Conservation (phyloP, 2,888 invertebrate species). For the Dione juno region DNA sequence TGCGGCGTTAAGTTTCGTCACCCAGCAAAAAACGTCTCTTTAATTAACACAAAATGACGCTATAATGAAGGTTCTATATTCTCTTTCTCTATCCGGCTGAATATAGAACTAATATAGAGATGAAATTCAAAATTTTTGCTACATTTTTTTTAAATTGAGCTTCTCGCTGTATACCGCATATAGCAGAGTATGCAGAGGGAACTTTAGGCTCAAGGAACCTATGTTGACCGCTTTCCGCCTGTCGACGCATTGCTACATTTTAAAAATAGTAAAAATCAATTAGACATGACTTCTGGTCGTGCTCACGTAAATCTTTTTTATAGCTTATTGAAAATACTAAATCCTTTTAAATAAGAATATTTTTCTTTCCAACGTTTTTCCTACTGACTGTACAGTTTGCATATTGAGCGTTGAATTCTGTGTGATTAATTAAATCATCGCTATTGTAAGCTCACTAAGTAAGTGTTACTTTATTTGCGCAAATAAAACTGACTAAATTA, state of each 20-base stretch:
- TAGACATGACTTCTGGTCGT: background rate
- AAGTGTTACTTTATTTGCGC: slow-evolving; percentile 51
- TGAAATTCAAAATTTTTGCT: too few relatives aligned
- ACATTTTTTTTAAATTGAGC: too few relatives aligned
- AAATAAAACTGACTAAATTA: slow-evolving; percentile 54
- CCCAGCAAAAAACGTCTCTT: background rate
- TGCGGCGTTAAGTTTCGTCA: background rate
- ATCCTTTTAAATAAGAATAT: background rate
- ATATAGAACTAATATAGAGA: too few relatives aligned
- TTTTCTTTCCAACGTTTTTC: background rate
- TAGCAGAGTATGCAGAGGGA: too few relatives aligned
- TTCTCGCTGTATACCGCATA: too few relatives aligned
- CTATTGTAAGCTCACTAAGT: slow-evolving; percentile 59
- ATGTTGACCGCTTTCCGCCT: too few relatives aligned
- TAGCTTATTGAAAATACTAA: background rate
- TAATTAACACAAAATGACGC: background rate
- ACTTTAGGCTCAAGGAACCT: too few relatives aligned
- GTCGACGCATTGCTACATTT: too few relatives aligned
- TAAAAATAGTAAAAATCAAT: too few relatives aligned
- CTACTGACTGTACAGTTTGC: slow-evolving; percentile 5
- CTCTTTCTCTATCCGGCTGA: too few relatives aligned
- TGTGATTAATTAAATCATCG: slow-evolving; percentile 66
- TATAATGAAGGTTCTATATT: too few relatives aligned
- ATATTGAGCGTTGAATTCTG: slow-evolving; percentile 32
- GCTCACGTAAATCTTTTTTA: background rate